Evolutionary conservation across 1,140 invertebrate genomes (phyloP).

Genomic region (Lordiphosa collinella): DNA sequence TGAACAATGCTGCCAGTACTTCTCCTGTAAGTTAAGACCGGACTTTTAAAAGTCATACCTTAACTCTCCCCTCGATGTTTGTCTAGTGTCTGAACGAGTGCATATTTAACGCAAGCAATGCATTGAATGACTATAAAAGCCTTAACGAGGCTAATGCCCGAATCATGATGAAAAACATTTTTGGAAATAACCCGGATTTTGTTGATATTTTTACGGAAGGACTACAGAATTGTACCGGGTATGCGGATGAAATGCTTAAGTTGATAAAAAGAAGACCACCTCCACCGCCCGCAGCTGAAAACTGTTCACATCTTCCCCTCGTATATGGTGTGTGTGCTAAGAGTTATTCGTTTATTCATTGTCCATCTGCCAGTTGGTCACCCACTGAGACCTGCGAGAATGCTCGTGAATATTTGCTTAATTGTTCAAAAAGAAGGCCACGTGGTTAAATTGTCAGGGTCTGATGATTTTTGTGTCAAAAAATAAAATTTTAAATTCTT

Average conservation of each 20-base stretch:
- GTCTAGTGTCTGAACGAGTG: constrained; percentile 42
- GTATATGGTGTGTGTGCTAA: constrained; percentile 19
- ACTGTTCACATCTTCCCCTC: constrained; percentile 20
- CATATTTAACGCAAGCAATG: constrained; percentile 29
- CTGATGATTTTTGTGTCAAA: too few relatives aligned
- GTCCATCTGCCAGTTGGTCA: constrained; percentile 38
- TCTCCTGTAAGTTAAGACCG: constrained; percentile 36
- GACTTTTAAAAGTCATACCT: not conserved
- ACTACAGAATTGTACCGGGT: constrained; percentile 28
- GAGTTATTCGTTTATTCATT: constrained; percentile 30
- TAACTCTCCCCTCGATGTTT: not conserved
- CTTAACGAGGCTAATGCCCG: constrained; percentile 25
- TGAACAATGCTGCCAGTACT: not conserved
- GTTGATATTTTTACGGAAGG: constrained; percentile 17
- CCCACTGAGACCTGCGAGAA: constrained; percentile 27
- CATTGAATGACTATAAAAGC: not conserved
- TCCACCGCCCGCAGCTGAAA: not conserved
- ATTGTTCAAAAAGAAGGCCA: constrained; percentile 20
- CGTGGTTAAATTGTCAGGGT: constrained; percentile 3
- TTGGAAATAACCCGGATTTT: constrained; percentile 28
- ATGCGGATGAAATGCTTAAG: constrained; percentile 6
- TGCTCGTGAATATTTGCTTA: constrained; percentile 21
- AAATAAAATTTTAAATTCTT: too few relatives aligned
- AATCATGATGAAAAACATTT: constrained; percentile 14
- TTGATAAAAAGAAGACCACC: not conserved